Evolutionary conservation across 2,113 vertebrate species (phyloP).

Genomic region (Callopanchax toddi): DNA sequence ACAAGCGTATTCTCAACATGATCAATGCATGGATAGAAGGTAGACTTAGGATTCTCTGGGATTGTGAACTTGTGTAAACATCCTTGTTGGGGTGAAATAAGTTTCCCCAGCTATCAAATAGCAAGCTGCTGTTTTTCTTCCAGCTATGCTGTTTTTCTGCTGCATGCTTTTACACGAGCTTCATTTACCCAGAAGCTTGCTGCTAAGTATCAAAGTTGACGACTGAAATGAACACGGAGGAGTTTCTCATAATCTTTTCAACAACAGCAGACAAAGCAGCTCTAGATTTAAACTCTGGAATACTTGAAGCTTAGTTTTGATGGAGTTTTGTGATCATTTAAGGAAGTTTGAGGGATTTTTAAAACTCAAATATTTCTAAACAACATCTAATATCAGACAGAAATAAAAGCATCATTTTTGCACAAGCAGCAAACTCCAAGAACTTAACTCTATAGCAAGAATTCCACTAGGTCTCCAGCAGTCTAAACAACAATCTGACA

Average conservation of each 20-base stretch:
- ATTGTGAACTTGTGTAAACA: constrained; percentile 7
- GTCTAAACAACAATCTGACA: no score
- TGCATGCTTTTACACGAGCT: constrained; percentile 42
- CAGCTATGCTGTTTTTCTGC: constrained; percentile 19
- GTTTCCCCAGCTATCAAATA: constrained; percentile 31
- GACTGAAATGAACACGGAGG: constrained; percentile 39
- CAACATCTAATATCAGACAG: background rate
- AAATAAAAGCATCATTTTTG: constrained; percentile 4
- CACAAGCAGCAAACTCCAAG: constrained; percentile 6
- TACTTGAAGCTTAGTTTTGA: constrained; percentile 9
- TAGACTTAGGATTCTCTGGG: background rate
- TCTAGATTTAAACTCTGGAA: constrained; percentile 28
- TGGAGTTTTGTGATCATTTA: constrained; percentile 19
- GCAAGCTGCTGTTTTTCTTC: constrained; percentile 15
- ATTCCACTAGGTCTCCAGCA: no score
- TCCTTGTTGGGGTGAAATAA: constrained; percentile 14
- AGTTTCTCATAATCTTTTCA: constrained; percentile 36
- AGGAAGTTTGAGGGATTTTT: constrained; percentile 1
- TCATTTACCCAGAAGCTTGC: constrained; percentile 49
- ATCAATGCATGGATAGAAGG: constrained; percentile 5
- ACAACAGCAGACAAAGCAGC: background rate
- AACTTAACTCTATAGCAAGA: no score
- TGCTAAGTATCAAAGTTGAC: constrained; percentile 44
- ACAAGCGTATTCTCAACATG: background rate
- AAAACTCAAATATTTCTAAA: background rate